Evolutionary conservation across 2,797 vertebrate species (phyloP).

Genomic region (Paedocypris micromegethes): DNA sequence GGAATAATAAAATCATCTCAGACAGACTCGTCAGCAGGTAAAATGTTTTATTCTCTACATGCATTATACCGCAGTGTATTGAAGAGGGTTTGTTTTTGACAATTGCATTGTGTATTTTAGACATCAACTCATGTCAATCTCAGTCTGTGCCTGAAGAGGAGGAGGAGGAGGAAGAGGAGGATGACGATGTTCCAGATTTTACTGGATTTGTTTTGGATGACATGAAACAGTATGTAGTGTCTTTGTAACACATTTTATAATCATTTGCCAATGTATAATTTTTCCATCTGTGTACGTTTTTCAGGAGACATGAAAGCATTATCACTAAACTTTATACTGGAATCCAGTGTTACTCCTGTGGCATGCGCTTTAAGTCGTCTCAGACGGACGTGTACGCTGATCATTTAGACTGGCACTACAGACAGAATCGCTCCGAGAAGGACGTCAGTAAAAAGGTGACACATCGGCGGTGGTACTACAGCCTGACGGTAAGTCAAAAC

Average conservation of each 20-base stretch:
- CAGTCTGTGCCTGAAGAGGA: conserved; percentile 59
- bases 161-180: conserved; percentile 78
- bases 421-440: conserved; percentile 94
- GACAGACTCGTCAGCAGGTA: conserved; percentile 64
- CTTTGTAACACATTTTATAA: neutral
- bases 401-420: conserved; percentile 98
- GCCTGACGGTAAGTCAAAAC: conserved; percentile 76
- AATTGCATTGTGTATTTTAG: conserved; percentile 41
- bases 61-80: too few relatives aligned
- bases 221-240: conserved; percentile 82
- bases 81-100: too few relatives aligned
- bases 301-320: conserved; percentile 85
- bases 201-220: conserved; percentile 85
- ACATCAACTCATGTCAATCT: conserved; percentile 54
- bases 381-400: conserved; percentile 97
- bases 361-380: conserved; percentile 91
- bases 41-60: neutral
- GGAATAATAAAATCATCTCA: conserved; percentile 87
- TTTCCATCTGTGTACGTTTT: neutral
- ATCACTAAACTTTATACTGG: conserved; percentile 91
- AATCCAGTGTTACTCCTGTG: conserved; percentile 97
- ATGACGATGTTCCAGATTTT: conserved; percentile 84
- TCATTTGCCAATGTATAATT: neutral
- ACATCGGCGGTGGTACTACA: conserved; percentile 95
- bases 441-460: conserved; percentile 93